These are phyloP conservation scores for Tyria jacobaeae DNA, from an alignment of 2,888 invertebrate genomes.

Conservation along the genomic window DNA sequence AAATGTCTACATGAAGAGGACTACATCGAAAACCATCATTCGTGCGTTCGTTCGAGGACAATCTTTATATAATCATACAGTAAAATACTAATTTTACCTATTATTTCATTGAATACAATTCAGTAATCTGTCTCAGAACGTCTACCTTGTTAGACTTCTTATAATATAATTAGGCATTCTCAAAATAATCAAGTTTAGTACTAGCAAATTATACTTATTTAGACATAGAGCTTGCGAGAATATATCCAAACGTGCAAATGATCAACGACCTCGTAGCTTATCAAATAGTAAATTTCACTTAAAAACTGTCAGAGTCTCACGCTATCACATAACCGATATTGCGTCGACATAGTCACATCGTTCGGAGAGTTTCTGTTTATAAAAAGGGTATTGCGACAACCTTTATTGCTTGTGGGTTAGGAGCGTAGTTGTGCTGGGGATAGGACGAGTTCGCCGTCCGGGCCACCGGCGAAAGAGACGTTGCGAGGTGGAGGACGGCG, in stretches of 20 bases:
- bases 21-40: constrained; percentile 15
- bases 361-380: constrained; percentile 52
- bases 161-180: constrained; percentile 42
- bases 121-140: background rate
- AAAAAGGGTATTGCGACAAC: constrained; percentile 64
- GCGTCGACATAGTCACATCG: constrained; percentile 66
- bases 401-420: constrained; percentile 80
- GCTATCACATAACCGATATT: constrained; percentile 68
- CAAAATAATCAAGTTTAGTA: constrained; percentile 53
- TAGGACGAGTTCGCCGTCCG: constrained; percentile 87
- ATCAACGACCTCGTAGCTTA: constrained; percentile 68
- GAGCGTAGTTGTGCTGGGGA: constrained; percentile 88
- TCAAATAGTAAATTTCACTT: constrained; percentile 67
- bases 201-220: constrained; percentile 68
- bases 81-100: constrained; percentile 10
- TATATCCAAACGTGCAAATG: constrained; percentile 81
- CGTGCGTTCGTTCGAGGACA: too few relatives aligned
- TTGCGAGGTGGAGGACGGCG: constrained; percentile 77
- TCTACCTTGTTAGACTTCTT: constrained; percentile 43
- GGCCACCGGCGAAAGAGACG: constrained; percentile 83
- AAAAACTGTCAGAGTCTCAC: constrained; percentile 61
- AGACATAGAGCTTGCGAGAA: constrained; percentile 70
- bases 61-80: constrained; percentile 13
- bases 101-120: constrained; percentile 14
- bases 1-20: constrained; percentile 23